Conservation (phyloP, 2,113 vertebrate species). For the Aythya baeri region DNA sequence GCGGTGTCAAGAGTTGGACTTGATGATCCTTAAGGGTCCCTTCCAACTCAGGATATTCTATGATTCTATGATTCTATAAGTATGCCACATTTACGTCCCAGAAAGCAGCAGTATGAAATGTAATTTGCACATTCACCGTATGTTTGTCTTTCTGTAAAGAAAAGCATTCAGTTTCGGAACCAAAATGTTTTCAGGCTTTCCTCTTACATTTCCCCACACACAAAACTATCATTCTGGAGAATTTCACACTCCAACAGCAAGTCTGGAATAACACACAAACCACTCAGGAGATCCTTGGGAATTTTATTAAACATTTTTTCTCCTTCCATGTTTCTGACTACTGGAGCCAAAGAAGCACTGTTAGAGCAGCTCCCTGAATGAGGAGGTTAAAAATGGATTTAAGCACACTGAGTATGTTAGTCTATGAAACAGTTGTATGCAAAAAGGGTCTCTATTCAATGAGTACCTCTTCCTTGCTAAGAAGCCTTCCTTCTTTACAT, state of each 20-base stretch:
- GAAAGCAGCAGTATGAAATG: neutral
- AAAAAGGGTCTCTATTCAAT: neutral
- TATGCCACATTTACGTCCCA: neutral
- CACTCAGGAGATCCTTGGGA: neutral
- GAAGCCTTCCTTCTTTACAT: neutral
- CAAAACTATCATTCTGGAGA: neutral
- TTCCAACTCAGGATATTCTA: no score
- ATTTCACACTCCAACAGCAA: neutral
- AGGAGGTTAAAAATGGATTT: neutral
- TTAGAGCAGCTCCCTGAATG: neutral
- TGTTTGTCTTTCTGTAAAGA: neutral
- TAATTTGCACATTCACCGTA: neutral
- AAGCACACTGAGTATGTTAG: neutral
- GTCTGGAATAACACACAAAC: neutral
- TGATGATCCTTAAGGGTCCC: no score
- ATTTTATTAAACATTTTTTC: neutral
- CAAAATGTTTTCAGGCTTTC: neutral
- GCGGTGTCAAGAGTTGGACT: no score
- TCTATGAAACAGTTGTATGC: neutral
- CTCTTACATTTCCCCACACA: neutral
- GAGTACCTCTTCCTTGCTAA: neutral
- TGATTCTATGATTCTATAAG: no score
- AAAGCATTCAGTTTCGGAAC: neutral
- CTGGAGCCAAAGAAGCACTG: neutral
- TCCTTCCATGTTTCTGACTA: neutral